A percentile compares a stretch with the other conserved stretches of the same genome.
Conservation (phyloP, 2,797 vertebrate genomes). For the Characodon lateralis region DNA sequence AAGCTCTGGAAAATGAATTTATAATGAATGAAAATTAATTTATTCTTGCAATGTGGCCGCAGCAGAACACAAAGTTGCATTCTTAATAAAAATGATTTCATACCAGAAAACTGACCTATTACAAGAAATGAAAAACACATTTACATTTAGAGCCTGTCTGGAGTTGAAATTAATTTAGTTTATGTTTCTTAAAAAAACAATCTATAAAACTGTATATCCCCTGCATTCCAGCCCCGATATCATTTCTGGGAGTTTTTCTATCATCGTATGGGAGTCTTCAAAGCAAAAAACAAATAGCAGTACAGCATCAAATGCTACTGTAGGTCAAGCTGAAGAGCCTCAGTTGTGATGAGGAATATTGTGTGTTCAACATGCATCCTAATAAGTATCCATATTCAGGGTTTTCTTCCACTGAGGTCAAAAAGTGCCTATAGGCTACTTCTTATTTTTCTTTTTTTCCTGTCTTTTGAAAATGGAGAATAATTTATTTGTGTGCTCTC, state of each 20-base stretch:
- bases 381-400: constrained; percentile 48
- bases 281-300: constrained; percentile 40
- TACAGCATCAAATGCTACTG: constrained; percentile 29
- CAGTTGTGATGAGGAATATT: constrained; percentile 24
- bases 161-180: background rate
- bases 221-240: constrained; percentile 45
- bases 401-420: constrained; percentile 48
- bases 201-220: background rate
- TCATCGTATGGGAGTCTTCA: constrained; percentile 52
- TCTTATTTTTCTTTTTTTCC: background rate
- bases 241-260: constrained; percentile 52
- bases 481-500: constrained; percentile 60
- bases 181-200: background rate
- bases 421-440: constrained; percentile 28
- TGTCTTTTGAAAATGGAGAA: constrained; percentile 44
- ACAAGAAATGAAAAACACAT: background rate
- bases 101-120: background rate
- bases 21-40: too few species aligned
- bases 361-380: constrained; percentile 36
- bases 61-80: constrained; percentile 1
- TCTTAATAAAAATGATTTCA: background rate
- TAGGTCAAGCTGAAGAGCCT: constrained; percentile 45
- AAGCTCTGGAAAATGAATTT: constrained; percentile 6
- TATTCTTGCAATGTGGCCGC: background rate
- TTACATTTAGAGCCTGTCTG: background rate